Evolutionary conservation across 2,113 vertebrate genomes (phyloP).

Genomic region (Pogonocichla stellata): DNA sequence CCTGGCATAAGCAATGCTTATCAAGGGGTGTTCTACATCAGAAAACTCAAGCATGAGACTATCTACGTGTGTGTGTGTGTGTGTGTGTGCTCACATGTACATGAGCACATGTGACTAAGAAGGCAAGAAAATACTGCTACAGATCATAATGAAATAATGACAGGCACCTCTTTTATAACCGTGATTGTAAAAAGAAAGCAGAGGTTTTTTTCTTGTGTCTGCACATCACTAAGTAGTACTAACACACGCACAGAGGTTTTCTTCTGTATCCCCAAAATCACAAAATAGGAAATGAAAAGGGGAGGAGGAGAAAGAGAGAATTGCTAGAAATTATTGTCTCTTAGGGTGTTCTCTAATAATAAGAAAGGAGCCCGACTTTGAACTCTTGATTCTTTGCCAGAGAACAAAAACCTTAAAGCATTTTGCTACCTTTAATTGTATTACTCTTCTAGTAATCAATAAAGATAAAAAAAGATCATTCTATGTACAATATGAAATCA

Average conservation of each 20-base stretch:
- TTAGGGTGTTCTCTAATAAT: neutral
- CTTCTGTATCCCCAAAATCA: neutral
- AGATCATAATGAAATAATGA: constrained; percentile 16
- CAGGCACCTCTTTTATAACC: neutral
- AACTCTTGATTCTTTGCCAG: neutral
- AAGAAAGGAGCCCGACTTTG: neutral
- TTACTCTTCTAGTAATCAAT: constrained; percentile 54
- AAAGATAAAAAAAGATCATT: constrained; percentile 56
- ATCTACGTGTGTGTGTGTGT: rapidly evolving
- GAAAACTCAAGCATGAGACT: neutral
- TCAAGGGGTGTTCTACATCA: neutral
- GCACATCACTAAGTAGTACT: neutral
- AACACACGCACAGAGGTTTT: neutral
- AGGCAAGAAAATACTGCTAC: neutral
- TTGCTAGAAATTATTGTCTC: neutral
- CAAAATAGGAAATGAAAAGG: constrained; percentile 19
- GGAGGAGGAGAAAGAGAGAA: neutral
- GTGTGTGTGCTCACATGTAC: neutral
- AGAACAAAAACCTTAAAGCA: constrained; percentile 11
- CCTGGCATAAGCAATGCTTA: neutral
- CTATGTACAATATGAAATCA: constrained; percentile 30
- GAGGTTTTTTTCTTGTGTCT: neutral
- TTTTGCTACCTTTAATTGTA: constrained; percentile 56
- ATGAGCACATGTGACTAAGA: neutral
- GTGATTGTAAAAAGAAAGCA: neutral